These are phyloP conservation scores for Cirrhinus molitorella DNA, from an alignment of 2,797 vertebrate genomes.

Conservation along the genomic window DNA sequence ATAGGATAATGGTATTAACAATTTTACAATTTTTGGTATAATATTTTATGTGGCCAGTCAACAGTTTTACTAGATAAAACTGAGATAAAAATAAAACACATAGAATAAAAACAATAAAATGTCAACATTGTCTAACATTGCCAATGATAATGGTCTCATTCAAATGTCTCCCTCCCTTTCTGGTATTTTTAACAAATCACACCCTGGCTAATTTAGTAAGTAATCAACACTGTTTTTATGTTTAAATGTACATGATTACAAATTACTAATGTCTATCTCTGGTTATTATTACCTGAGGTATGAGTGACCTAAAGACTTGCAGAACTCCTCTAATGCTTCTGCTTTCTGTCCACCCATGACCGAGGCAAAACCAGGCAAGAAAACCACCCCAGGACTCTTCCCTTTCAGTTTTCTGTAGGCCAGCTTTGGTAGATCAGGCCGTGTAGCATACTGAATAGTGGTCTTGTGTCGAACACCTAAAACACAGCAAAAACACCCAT, in stretches of 20 bases:
- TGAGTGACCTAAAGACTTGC: slow-evolving; percentile 92
- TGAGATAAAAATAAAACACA: not conserved
- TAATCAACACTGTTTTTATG: not conserved
- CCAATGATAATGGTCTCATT: not conserved
- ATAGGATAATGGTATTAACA: not conserved
- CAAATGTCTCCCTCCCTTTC: not conserved
- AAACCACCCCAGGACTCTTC: slow-evolving; percentile 93
- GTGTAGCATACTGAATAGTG: slow-evolving; percentile 86
- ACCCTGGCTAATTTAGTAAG: not conserved
- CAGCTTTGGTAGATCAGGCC: slow-evolving; percentile 89
- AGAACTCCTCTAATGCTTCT: slow-evolving; percentile 93
- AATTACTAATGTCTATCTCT: not conserved
- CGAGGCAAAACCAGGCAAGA: slow-evolving; percentile 90
- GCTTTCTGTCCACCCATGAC: slow-evolving; percentile 94
- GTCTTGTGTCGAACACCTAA: slow-evolving; percentile 88
- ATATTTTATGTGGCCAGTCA: not conserved
- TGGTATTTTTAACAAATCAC: not conserved
- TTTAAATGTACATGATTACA: not conserved
- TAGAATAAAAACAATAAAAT: not conserved
- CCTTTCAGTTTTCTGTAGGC: slow-evolving; percentile 93
- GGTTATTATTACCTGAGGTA: slow-evolving; percentile 85
- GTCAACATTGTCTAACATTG: no score
- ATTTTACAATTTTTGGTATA: not conserved
- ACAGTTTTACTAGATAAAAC: not conserved
- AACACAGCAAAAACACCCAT: slow-evolving; percentile 14